Evolutionary conservation across 2,888 invertebrate genomes (phyloP).

Genomic region (Caenorhabditis sinica): DNA sequence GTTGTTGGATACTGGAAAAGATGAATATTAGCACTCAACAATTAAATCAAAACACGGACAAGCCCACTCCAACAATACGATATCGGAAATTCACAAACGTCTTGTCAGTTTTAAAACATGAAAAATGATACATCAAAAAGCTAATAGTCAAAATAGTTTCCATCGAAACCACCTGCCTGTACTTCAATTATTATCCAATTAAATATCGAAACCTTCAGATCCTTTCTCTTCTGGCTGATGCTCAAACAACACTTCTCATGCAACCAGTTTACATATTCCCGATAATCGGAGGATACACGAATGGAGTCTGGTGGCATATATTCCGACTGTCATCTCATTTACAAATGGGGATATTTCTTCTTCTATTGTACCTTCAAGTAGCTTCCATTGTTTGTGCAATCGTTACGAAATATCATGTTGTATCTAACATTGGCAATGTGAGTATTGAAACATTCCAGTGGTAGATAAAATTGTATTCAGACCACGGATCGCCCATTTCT

Average conservation of each 20-base stretch:
- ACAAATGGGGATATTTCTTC: conserved; percentile 48
- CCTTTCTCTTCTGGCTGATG: conserved; percentile 52
- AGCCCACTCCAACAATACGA: too few relatives aligned
- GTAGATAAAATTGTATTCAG: conserved; percentile 1
- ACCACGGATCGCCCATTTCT: not conserved
- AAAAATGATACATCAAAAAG: not conserved
- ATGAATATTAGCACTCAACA: too few relatives aligned
- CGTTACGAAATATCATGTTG: conserved; percentile 54
- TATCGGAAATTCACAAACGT: too few relatives aligned
- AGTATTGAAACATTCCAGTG: not conserved
- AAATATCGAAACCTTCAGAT: conserved; percentile 33
- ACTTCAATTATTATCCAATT: not conserved
- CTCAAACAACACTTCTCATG: conserved; percentile 56
- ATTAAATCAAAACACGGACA: too few relatives aligned
- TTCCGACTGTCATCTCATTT: conserved; percentile 45
- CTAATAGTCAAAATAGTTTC: not conserved
- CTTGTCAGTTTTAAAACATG: too few relatives aligned
- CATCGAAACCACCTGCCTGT: not conserved
- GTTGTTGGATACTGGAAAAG: too few relatives aligned
- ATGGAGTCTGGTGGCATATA: conserved; percentile 45
- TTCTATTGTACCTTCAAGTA: conserved; percentile 48
- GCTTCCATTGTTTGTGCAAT: conserved; percentile 57
- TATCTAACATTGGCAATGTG: conserved; percentile 58
- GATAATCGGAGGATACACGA: conserved; percentile 52
- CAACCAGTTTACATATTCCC: conserved; percentile 56